Conservation (phyloP, 2,888 invertebrate species). For the Standfussiana lucernea region DNA sequence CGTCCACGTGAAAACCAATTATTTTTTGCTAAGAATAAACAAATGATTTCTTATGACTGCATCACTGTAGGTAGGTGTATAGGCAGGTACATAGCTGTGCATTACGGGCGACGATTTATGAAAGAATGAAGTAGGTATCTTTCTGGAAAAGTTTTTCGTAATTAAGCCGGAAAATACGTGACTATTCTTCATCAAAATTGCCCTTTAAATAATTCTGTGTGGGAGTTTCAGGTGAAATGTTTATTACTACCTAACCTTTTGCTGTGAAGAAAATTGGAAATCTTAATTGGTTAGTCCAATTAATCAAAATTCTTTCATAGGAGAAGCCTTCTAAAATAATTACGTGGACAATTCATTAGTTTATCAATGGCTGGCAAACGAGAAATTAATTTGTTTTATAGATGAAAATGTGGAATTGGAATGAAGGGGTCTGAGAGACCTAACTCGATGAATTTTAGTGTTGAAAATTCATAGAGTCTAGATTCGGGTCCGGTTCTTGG, state of each 20-base stretch:
- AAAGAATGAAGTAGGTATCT: background rate
- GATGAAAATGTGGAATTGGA: background rate
- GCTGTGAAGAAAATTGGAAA: constrained; percentile 34
- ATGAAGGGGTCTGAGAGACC: too few relatives aligned
- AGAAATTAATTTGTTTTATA: background rate
- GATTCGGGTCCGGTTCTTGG: background rate
- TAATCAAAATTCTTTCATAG: constrained; percentile 28
- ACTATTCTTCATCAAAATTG: constrained; percentile 38
- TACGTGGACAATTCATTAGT: constrained; percentile 21
- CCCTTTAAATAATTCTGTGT: background rate
- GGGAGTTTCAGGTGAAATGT: background rate
- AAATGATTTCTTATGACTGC: background rate
- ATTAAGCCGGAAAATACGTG: background rate
- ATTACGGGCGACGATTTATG: background rate
- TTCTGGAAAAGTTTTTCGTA: constrained; percentile 6
- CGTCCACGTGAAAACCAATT: too few relatives aligned
- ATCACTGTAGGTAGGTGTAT: too few relatives aligned
- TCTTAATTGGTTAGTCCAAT: constrained; percentile 46
- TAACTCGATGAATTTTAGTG: background rate
- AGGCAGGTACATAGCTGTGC: background rate
- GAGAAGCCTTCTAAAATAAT: constrained; percentile 36
- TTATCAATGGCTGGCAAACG: background rate
- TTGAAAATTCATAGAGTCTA: background rate
- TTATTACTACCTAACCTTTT: background rate
- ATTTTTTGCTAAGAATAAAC: background rate